Percentiles rank a stretch among this genome's conserved stretches.
phyloP scores from a whole-genome alignment of 2,113 vertebrate genomes.

The Octodon degus region DNA sequence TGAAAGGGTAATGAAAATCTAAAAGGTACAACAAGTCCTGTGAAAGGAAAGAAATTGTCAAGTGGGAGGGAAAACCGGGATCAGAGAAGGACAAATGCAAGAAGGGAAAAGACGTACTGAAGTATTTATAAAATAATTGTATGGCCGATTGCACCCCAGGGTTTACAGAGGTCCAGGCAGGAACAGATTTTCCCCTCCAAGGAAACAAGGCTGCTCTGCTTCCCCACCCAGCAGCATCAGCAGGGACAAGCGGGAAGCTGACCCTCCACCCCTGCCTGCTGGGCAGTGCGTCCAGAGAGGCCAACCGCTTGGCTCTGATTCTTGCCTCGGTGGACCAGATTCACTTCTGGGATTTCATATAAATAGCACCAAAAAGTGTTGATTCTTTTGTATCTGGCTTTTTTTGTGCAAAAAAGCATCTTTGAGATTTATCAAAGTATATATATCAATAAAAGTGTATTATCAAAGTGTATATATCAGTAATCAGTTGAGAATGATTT shows the following conservation, averaged over 20 bases:
- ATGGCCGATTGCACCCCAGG: neutral
- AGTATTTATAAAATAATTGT: too few relatives aligned
- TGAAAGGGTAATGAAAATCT: too few relatives aligned
- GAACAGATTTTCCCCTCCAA: neutral
- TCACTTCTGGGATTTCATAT: neutral
- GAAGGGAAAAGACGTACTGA: too few relatives aligned
- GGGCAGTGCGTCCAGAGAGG: neutral
- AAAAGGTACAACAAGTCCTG: too few relatives aligned
- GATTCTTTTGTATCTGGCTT: neutral
- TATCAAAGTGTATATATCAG: neutral
- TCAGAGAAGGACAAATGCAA: too few relatives aligned
- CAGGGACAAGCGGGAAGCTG: neutral
- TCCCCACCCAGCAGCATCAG: neutral
- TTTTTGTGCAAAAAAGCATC: neutral
- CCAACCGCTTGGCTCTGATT: neutral
- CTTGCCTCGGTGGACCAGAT: neutral
- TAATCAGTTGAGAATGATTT: neutral
- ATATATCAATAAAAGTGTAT: too few relatives aligned
- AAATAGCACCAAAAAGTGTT: neutral
- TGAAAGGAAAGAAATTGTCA: too few relatives aligned
- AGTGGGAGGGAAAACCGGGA: too few relatives aligned
- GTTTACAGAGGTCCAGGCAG: too few relatives aligned
- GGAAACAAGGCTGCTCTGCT: neutral
- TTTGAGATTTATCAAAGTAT: neutral
- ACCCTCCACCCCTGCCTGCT: neutral